These are phyloP conservation scores for Piliocolobus tephrosceles DNA, from an alignment of 2,113 vertebrate genomes.

Conservation along the genomic window DNA sequence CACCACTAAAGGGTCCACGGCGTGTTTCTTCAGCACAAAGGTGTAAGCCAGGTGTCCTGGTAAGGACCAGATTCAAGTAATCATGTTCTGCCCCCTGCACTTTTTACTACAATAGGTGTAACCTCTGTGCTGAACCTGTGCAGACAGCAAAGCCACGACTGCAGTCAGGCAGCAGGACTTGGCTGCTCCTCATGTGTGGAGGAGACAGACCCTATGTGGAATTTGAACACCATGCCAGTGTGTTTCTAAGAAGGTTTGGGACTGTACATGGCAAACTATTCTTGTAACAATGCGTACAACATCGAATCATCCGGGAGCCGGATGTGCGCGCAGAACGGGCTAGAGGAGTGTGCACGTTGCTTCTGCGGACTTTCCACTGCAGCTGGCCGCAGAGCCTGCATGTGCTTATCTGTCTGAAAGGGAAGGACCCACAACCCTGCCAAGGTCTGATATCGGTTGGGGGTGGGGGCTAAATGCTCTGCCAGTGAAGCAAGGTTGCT, in stretches of 20 bases:
- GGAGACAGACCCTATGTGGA: neutral
- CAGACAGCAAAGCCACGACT: neutral
- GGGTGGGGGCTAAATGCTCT: neutral
- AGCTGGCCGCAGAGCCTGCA: too few relatives aligned
- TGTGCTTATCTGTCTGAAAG: neutral
- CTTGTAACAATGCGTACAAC: neutral
- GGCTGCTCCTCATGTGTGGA: neutral
- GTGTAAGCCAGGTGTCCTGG: neutral
- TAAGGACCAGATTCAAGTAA: accelerated
- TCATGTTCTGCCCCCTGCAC: neutral
- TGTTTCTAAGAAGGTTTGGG: neutral
- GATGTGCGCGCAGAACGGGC: accelerated
- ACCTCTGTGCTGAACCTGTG: neutral
- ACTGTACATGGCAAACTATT: neutral
- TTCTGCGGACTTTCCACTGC: neutral
- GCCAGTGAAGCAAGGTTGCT: neutral
- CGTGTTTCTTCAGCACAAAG: accelerated
- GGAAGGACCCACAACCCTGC: neutral
- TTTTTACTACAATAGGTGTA: too few relatives aligned
- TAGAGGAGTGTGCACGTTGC: too few relatives aligned
- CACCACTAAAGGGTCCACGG: accelerated
- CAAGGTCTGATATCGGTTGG: accelerated
- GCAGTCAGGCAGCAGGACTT: neutral
- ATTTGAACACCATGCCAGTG: neutral
- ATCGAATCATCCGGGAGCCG: neutral